Conservation (phyloP, 2,797 vertebrate species). For the Channa striata region DNA sequence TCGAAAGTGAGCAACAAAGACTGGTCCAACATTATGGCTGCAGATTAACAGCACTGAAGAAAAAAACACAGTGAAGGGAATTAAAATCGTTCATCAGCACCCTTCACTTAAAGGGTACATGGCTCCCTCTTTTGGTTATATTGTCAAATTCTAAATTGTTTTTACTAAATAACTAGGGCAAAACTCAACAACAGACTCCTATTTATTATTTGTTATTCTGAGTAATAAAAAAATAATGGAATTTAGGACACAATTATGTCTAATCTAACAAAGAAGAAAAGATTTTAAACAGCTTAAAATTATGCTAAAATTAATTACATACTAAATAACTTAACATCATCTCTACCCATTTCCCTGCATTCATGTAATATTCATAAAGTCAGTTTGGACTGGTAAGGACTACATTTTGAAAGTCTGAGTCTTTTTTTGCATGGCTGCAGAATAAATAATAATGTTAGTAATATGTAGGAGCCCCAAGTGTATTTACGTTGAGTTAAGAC, state of each 20-base stretch:
- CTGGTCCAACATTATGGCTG: slow-evolving; percentile 19
- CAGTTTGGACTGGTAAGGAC: background rate
- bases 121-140: slow-evolving; percentile 73
- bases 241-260: background rate
- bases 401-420: background rate
- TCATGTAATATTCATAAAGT: background rate
- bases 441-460: background rate
- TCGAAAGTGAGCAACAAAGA: slow-evolving; percentile 29
- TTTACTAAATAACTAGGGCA: slow-evolving; percentile 3
- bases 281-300: background rate
- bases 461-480: background rate
- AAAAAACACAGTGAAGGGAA: slow-evolving; percentile 7
- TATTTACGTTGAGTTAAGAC: background rate
- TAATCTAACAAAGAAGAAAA: background rate
- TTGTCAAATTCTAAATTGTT: slow-evolving; percentile 3
- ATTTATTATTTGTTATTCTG: background rate
- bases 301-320: background rate
- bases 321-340: background rate
- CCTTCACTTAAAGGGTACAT: slow-evolving; percentile 28
- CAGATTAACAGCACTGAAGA: slow-evolving; percentile 31
- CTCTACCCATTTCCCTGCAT: background rate
- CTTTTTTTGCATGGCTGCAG: background rate
- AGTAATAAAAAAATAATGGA: no score
- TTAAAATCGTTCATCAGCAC: slow-evolving; percentile 16
- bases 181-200: background rate